A percentile compares a stretch with the other conserved stretches of the same genome.
Evolutionary conservation across 2,113 vertebrate species (phyloP).

Genomic region (Leucosticte australis): DNA sequence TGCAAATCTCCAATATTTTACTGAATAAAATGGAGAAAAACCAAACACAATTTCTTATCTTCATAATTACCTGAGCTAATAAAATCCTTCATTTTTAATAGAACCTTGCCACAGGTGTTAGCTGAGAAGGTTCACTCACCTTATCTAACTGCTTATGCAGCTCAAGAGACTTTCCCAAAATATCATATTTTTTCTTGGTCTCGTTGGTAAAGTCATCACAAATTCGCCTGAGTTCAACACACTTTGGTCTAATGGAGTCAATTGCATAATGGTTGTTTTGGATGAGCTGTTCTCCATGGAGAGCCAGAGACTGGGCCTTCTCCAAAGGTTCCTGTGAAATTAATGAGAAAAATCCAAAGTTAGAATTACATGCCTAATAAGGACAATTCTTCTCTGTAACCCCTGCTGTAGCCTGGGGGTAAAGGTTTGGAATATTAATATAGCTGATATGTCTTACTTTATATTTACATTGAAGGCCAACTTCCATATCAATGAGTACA

Average conservation of each 20-base stretch:
- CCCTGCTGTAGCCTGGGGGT: background rate
- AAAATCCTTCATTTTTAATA: background rate
- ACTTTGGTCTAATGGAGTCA: slow-evolving; percentile 91
- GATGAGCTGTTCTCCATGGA: slow-evolving; percentile 90
- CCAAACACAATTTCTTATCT: background rate
- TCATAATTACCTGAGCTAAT: background rate
- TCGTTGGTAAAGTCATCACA: slow-evolving; percentile 92
- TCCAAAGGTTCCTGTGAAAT: slow-evolving; percentile 80
- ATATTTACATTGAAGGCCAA: background rate
- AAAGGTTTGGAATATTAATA: background rate
- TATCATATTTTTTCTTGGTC: slow-evolving; percentile 85
- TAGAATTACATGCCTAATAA: background rate
- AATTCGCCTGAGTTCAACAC: slow-evolving; percentile 88
- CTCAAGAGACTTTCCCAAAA: slow-evolving; percentile 87
- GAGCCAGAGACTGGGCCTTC: slow-evolving; percentile 87
- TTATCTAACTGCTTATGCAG: slow-evolving; percentile 87
- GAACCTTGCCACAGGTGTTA: background rate
- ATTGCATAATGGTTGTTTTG: slow-evolving; percentile 92
- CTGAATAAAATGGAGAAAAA: background rate
- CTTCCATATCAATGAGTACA: background rate
- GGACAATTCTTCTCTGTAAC: background rate
- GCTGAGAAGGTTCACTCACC: slow-evolving; percentile 69
- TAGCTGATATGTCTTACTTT: background rate
- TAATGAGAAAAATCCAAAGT: background rate
- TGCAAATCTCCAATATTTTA: background rate